Evolutionary conservation across 2,888 invertebrate species (phyloP), one percentile per base, ranked within the genome.

Genomic region (Carpatolechia fugitivella): DNA sequence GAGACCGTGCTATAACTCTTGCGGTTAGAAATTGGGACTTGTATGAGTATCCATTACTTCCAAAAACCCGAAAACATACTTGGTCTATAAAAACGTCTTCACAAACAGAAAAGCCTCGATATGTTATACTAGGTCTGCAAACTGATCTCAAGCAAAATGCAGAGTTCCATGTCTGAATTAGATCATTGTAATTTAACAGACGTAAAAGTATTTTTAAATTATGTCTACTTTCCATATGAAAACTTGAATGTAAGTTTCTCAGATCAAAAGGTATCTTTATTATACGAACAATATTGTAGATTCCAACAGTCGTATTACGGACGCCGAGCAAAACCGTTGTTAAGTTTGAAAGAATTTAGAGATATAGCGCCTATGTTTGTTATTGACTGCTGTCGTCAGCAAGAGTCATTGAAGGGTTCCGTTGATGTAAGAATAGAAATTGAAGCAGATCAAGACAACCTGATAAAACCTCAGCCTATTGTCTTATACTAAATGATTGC

Each of bases 21-120:
- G 56, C 57, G 1, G 78, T 76, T 58, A 57, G 80, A 56, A 73
- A 68, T 31, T 80, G 78, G 78, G 74, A 79, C 49, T 48, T 81
- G 14, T 74, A 75, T 59, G 74, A 76, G 60, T 78, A 65, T 69
- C 78, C 78, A 0, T n/a, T 67, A 47, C 55, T 82, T 55, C 78
- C 72, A 7, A 56, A 54, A 50, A 69, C 73, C 13, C 60, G 56
- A 47, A 67, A 74, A 59, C 66, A 74, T 56, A 59, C 66, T 16
- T 76, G 77, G 78, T 58, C 67, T 8, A 61, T 75, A 8, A 74
- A 72, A 61, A 76, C 76, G 24, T 60, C 70, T 8, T 64, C 63
- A 11, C 68, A 69, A 55, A 56, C 78, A 35, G 46, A 20, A 36
- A 35, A 35, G n/a, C 49, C 36, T 16, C 10, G 36, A 5, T 31